Evolutionary conservation across 2,888 invertebrate species (phyloP), one percentile per base, ranked within the genome.

Genomic region (Syritta pipiens): DNA sequence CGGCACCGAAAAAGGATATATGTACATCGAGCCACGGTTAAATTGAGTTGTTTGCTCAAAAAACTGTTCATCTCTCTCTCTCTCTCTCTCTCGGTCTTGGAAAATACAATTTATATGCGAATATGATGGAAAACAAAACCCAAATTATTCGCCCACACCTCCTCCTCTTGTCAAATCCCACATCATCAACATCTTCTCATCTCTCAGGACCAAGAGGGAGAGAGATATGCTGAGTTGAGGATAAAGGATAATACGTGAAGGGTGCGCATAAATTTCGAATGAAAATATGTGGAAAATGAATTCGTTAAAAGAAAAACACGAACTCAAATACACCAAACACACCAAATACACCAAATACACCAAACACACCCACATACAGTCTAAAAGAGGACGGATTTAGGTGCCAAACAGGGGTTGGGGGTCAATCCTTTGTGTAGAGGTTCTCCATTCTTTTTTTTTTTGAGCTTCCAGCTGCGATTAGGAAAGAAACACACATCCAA

Each of bases 71-170:
- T 72, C 65, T 53, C 9, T 37, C 14, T 14, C 14, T n/a, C 14
- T 14, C 14, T n/a, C 37, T 37, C 14, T 37, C 1, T 37, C 14
- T 4, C 37, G 17, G 17, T 17, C 37, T 37, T 17, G n/a, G n/a
- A 48, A 77, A 65, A 77, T 53, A 77, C 72, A 77, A 71, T 71
- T 77, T 77, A 65, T 72, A 77, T 77, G 53, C 77, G 77, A 48
- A 60, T 59, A 71, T 60, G 65, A 53, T 71, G 71, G 63, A 71
- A 71, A 77, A 71, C 65, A 77, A 42, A 49, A 30, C 57, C 67
- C 30, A 46, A 57, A 72, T 32, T 35, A n/a, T 28, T 48, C 35
- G 40, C 40, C 51, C 22, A 59, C 53, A 37, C 60, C 46, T 65
- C 17, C 19, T 24, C 22, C 32, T n/a, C 14, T 26, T 17, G 7